Percentiles rank a stretch among this genome's conserved stretches.
phyloP scores from a whole-genome alignment of 2,888 invertebrate genomes.

The Plagodis pulveraria region DNA sequence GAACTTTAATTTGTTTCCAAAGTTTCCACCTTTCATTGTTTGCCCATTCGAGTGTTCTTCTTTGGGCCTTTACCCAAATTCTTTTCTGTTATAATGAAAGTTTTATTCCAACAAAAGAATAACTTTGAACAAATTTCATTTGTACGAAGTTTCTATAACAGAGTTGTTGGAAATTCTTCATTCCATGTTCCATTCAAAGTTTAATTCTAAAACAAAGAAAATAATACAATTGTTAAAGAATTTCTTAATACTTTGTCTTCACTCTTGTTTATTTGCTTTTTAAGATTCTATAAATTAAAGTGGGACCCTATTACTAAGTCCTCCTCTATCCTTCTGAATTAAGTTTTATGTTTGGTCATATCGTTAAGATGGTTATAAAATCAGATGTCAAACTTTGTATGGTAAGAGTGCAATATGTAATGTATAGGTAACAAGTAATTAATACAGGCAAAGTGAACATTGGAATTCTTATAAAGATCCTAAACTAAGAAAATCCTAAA shows the following conservation, averaged over 20 bases:
- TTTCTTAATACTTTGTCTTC: constrained; percentile 1
- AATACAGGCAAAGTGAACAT: no score
- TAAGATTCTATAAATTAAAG: neutral
- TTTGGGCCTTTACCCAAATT: constrained; percentile 56
- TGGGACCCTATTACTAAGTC: neutral
- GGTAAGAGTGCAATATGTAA: no score
- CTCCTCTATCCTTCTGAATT: neutral
- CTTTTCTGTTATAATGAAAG: constrained; percentile 56
- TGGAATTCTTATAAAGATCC: no score
- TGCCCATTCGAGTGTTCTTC: constrained; percentile 57
- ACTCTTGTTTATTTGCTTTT: neutral
- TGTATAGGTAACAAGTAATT: no score
- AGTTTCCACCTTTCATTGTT: constrained; percentile 70
- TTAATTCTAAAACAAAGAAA: constrained; percentile 3
- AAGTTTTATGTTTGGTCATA: no score
- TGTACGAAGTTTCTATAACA: constrained; percentile 20
- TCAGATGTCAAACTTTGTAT: no score
- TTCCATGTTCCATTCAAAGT: constrained; percentile 11
- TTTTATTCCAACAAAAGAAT: constrained; percentile 47
- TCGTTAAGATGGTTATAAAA: no score
- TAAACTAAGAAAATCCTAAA: no score
- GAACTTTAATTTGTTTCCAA: constrained; percentile 70
- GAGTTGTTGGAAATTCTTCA: constrained; percentile 18
- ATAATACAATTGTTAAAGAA: constrained; percentile 1
- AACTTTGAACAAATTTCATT: constrained; percentile 32